These are phyloP conservation scores for Lacerta viridis DNA, from an alignment of 2,797 vertebrate species.

Conservation along the genomic window DNA sequence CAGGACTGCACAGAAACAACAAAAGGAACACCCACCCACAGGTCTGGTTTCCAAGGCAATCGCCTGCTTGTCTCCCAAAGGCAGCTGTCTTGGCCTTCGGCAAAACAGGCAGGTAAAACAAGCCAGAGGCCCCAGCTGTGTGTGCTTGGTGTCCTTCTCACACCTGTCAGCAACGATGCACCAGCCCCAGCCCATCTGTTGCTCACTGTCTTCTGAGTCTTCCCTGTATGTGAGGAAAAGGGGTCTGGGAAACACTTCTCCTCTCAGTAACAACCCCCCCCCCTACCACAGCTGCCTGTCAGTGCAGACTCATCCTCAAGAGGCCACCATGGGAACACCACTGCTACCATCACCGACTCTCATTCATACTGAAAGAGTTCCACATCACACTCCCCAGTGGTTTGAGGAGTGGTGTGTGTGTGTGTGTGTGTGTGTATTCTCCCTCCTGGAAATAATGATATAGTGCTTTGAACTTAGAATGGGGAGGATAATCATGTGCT, in stretches of 20 bases:
- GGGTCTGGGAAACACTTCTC: neutral
- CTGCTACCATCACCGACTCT: neutral
- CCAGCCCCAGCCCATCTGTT: neutral
- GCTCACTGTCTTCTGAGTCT: too few species aligned
- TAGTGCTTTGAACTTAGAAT: neutral
- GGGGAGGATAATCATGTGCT: neutral
- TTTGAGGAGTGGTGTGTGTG: neutral
- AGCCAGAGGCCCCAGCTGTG: neutral
- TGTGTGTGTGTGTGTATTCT: too few species aligned
- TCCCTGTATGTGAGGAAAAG: neutral
- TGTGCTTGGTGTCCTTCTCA: neutral
- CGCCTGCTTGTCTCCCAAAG: neutral
- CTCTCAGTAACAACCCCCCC: neutral
- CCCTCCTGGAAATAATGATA: neutral
- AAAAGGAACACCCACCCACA: too few species aligned
- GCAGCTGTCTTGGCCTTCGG: neutral
- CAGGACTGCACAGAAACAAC: neutral
- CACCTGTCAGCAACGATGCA: neutral
- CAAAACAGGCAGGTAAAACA: neutral
- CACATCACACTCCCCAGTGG: neutral
- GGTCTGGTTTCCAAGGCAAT: neutral
- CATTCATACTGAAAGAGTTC: neutral
- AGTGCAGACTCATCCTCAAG: too few species aligned
- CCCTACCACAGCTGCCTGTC: too few species aligned
- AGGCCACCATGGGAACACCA: fast-evolving